A percentile compares a stretch with the other conserved stretches of the same genome.
phyloP scores from a whole-genome alignment of 2,888 invertebrate genomes.

The Aquatica leii region DNA sequence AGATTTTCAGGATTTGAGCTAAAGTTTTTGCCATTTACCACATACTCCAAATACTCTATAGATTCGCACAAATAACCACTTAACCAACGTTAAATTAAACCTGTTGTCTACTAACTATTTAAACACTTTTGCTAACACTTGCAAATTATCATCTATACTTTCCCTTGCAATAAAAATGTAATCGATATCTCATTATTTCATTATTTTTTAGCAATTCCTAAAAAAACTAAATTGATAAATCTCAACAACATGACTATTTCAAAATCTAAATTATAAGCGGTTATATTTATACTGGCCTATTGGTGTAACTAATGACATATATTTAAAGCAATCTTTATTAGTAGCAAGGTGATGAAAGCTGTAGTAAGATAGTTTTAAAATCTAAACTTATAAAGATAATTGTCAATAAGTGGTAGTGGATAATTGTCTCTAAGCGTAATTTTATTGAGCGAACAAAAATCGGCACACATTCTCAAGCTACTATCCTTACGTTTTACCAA shows the following conservation, averaged over 20 bases:
- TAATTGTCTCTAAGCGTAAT: too few species aligned
- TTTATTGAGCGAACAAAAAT: neutral
- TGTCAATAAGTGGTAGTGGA: too few species aligned
- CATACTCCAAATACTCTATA: conserved; percentile 3
- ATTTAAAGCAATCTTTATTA: neutral
- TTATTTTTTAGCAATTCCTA: too few species aligned
- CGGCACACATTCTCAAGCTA: too few species aligned
- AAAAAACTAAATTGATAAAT: conserved; percentile 5
- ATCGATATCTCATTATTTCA: conserved; percentile 1
- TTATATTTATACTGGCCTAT: conserved; percentile 1
- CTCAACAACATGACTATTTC: neutral
- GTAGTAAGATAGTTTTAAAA: neutral
- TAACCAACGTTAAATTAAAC: neutral
- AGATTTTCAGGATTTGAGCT: neutral
- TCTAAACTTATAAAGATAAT: neutral
- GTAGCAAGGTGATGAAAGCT: neutral
- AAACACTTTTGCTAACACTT: neutral
- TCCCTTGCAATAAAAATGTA: too few species aligned
- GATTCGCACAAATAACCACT: neutral
- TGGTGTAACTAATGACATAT: conserved; percentile 1
- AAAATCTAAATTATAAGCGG: neutral
- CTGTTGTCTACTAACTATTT: neutral
- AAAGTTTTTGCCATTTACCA: neutral
- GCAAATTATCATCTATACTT: too few species aligned
- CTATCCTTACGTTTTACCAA: too few species aligned